These are phyloP conservation scores for Brachionus plicatilis DNA, from an alignment of 1,140 invertebrate species.

Conservation along the genomic window DNA sequence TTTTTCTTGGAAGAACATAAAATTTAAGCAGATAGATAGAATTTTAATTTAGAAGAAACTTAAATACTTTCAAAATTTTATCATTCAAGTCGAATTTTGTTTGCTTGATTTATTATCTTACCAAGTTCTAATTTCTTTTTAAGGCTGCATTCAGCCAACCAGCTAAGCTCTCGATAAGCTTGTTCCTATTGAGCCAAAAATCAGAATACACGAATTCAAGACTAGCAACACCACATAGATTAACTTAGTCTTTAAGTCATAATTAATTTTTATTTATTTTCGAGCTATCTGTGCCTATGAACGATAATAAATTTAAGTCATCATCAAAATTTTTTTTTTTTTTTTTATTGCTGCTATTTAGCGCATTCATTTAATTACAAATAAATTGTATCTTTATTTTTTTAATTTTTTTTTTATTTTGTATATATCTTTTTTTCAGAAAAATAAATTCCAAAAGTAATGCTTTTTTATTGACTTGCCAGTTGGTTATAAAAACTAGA, in stretches of 20 bases:
- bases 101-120: slow-evolving; percentile 37
- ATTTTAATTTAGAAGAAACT: slow-evolving; percentile 20
- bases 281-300: neutral
- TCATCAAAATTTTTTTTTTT: neutral
- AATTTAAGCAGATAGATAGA: slow-evolving; percentile 27
- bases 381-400: slow-evolving; percentile 39
- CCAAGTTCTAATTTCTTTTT: neutral
- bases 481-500: neutral
- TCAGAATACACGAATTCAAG: neutral
- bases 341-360: neutral
- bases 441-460: slow-evolving; percentile 7
- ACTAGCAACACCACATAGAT: neutral
- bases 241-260: slow-evolving; percentile 18
- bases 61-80: slow-evolving; percentile 7
- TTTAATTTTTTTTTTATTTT: neutral
- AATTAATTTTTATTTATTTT: neutral
- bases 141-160: neutral
- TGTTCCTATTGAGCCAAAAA: neutral
- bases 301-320: slow-evolving; percentile 38
- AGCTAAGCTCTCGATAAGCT: neutral
- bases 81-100: neutral
- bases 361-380: slow-evolving; percentile 12
- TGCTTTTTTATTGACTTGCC: slow-evolving; percentile 17
- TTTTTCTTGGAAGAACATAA: slow-evolving; percentile 5
- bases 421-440: neutral